A percentile compares a stretch with the other conserved stretches of the same genome.
Evolutionary conservation across 1,140 invertebrate genomes (phyloP).

Genomic region (Portunus trituberculatus): DNA sequence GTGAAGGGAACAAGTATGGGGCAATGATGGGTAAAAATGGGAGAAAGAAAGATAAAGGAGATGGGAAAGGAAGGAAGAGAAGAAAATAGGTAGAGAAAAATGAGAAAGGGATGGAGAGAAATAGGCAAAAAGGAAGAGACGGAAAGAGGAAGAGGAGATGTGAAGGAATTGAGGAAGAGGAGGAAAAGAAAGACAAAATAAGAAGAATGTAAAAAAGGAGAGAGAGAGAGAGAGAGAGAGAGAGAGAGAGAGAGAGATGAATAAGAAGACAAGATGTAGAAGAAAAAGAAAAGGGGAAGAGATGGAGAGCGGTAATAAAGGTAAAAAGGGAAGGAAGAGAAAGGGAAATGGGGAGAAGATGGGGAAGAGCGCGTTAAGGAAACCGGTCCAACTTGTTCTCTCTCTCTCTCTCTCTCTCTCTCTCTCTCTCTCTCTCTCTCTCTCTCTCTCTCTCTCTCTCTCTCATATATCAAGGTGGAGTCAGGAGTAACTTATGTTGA

Average conservation of each 20-base stretch:
- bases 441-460: no score
- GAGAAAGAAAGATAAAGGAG: background rate
- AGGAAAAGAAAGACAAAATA: no score
- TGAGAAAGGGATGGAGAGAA: background rate
- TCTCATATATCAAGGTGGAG: no score
- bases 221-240: background rate
- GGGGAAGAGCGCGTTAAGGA: background rate
- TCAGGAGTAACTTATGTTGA: background rate
- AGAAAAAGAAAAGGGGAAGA: background rate
- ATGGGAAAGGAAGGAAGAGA: background rate
- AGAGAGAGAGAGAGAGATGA: background rate
- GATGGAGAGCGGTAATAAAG: background rate
- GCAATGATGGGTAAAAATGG: background rate
- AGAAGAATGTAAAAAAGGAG: background rate
- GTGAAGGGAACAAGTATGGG: background rate
- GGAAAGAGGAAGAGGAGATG: background rate
- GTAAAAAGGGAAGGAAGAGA: background rate
- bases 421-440: no score
- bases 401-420: background rate
- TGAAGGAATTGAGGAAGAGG: background rate
- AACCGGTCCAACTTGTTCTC: background rate
- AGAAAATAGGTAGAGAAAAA: background rate
- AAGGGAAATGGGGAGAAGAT: background rate
- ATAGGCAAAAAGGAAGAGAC: background rate
- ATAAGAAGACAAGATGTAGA: background rate